Evolutionary conservation across 2,888 invertebrate species (phyloP), one percentile per base, ranked within the genome.

Genomic region (Cyclophora albipunctata): DNA sequence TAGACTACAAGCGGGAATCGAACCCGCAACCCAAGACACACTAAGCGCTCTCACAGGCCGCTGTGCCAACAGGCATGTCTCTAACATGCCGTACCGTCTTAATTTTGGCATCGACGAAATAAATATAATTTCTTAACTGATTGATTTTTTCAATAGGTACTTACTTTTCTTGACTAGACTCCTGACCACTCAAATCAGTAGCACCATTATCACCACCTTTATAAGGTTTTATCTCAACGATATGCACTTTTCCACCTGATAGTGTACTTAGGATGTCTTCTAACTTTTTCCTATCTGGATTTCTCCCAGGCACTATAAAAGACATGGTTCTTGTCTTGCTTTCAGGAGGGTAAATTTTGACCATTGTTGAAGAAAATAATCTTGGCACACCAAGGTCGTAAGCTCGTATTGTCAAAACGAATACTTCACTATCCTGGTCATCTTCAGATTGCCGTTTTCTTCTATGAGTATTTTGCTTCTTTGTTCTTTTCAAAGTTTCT

Each of bases 321-420:
- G 93, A 92, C 82, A 96, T 93, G 41, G 93, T 93, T 51, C 94
- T 90, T 4, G 93, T 93, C 53, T 92, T 91, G 60, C 92, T 92
- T 66, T 93, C 96, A 57, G 94, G 93, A 47, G 94, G 94, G 80
- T 93, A 94, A 52, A 96, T 90, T 64, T 93, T 92, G 4, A 97
- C 92, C 51, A 91, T 91, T 7, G 94, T 92, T 40, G 92, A 92
- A 20, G 93, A 92, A 59, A 90, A 93, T 51, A 93, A 84, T 70
- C 93, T 93, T 2, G 97, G 97, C 2, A 95, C 91, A 0, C 97
- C 96, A 55, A 95, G 90, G 81, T 97, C 97, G 71, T 95, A 95
- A 2, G 96, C 96, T 69, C 95, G 90, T 7, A 94, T 92, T 49
- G 91, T 93, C 4, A 96, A 77, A n/a, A 91, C 89, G 59, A 92